Base-by-base conservation (phyloP, 64 coral and sea anemone species). In the Montipora sp. region DNA sequence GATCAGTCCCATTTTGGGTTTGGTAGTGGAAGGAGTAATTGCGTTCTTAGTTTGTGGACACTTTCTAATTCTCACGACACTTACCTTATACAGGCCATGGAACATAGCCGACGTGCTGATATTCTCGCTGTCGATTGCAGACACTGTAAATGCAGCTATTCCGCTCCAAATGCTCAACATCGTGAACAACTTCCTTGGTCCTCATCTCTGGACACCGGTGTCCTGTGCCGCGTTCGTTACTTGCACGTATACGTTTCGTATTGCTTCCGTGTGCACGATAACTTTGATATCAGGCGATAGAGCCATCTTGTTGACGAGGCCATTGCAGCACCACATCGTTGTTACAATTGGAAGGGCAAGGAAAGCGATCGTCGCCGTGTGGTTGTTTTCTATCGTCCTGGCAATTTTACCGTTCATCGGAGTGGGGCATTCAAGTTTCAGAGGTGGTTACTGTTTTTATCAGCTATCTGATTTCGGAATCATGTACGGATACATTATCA, bases 201-300 rank as follows among this genome's bases (percentile, higher is more conserved):
- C 90, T 19, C 79, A 93, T 67, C 16, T 70, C 11, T 98, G 96
- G 96, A 90, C 51, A 22, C 75, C 68, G 23, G 86, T 45, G 15
- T 75, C 95, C 13, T 98, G 96, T 61, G 84, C 87, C 9, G 45
- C 84, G 73, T 95, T 93, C 20, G 80, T 95, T 20, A 88, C 87
- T 74, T 47, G 95, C 75, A 98, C 96, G 15, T 98, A 95, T 51
- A 88, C 96, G 44, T 75, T 98, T 44, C 96, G 96, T 53, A 95
- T 98, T 81, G 89, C 93, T 12, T 98, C 96, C 4, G 96, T 98
- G 86, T 98, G 79, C 88, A 98, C 96, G 49, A 98, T 98, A 76
- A 98, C 96, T 48, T 78, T 95, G 48, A 98, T 98, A 89, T 92
- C 96, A 53, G 77, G 73, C 49, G 96, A 98, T 21, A 73, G 96